phyloP scores from a whole-genome alignment of 2,888 invertebrate genomes.

The Dasypogon diadema region DNA sequence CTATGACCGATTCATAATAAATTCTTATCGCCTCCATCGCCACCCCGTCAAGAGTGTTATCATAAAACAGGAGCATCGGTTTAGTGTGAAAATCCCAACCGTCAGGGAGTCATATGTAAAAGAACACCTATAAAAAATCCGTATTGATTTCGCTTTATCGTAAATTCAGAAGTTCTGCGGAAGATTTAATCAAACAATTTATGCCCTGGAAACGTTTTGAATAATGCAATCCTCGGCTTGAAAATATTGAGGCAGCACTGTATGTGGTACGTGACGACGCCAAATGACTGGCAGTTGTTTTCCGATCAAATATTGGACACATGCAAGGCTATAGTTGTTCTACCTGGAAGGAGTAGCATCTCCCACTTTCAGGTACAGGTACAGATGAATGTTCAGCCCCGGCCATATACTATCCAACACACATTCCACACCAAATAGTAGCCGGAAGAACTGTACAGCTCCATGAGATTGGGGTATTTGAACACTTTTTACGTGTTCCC shows the following conservation, averaged over 20 bases:
- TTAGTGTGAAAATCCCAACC: neutral
- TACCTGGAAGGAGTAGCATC: no score
- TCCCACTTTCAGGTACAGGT: neutral
- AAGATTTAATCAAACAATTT: slow-evolving; percentile 50
- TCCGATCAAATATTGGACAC: slow-evolving; percentile 48
- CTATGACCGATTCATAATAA: neutral
- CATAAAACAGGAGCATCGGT: neutral
- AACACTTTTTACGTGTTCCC: slow-evolving; percentile 24
- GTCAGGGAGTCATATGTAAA: neutral
- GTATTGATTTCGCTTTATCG: slow-evolving; percentile 30
- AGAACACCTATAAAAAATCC: slow-evolving; percentile 38
- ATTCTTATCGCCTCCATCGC: neutral
- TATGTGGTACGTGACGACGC: slow-evolving; percentile 31
- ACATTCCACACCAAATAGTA: neutral
- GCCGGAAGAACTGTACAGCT: neutral
- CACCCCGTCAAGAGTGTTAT: neutral
- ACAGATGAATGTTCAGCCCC: neutral
- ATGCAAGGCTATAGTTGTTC: slow-evolving; percentile 6
- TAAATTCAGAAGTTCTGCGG: slow-evolving; percentile 33
- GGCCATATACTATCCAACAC: neutral
- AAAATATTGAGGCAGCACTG: neutral
- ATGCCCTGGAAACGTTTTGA: slow-evolving; percentile 37
- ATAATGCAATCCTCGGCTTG: slow-evolving; percentile 31
- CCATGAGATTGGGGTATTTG: neutral
- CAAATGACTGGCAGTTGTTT: slow-evolving; percentile 49